Evolutionary conservation across 2,797 vertebrate genomes (phyloP).

Genomic region (Streptopelia turtur): DNA sequence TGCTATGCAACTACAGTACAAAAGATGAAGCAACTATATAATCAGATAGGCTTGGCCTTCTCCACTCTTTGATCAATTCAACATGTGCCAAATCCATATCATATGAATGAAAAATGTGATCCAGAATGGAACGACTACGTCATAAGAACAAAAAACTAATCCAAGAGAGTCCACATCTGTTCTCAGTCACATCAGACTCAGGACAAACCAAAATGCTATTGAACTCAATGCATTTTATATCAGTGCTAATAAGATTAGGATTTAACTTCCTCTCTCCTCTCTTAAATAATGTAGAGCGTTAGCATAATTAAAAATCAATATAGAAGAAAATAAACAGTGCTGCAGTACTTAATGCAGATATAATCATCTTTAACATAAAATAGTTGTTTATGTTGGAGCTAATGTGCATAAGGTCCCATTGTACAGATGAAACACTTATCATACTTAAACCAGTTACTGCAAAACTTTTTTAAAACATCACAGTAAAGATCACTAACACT

Average conservation of each 20-base stretch:
- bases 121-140: background rate
- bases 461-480: background rate
- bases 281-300: background rate
- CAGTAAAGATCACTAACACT: background rate
- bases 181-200: constrained; percentile 13
- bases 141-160: background rate
- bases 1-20: background rate
- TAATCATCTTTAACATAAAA: background rate
- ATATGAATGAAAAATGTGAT: constrained; percentile 20
- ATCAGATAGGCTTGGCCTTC: constrained; percentile 10
- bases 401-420: background rate
- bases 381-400: background rate
- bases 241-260: constrained; percentile 35
- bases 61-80: constrained; percentile 17
- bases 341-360: background rate
- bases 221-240: background rate
- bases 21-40: background rate
- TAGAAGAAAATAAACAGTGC: background rate
- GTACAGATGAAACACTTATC: background rate
- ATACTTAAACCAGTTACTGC: background rate
- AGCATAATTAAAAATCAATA: constrained; percentile 32
- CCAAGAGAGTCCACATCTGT: constrained; percentile 1
- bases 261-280: constrained; percentile 14
- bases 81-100: background rate
- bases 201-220: constrained; percentile 15